phyloP scores from a whole-genome alignment of 1,140 invertebrate species.

The Zaprionus lachaisei region DNA sequence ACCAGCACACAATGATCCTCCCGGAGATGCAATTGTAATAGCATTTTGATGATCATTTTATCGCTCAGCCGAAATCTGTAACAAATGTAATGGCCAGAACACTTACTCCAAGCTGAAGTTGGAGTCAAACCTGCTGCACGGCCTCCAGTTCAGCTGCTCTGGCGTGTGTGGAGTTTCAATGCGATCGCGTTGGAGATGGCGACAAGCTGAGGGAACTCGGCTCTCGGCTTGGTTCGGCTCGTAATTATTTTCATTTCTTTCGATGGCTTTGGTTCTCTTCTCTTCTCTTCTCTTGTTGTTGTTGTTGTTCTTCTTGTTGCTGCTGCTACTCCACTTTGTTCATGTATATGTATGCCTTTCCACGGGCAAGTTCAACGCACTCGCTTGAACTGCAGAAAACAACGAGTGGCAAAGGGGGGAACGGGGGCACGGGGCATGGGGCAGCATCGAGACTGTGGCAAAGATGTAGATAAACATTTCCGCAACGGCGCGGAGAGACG shows the following conservation, averaged over 20 bases:
- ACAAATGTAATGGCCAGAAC: slow-evolving; percentile 56
- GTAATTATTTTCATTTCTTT: slow-evolving; percentile 75
- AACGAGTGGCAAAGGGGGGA: slow-evolving; percentile 13
- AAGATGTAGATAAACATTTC: slow-evolving; percentile 72
- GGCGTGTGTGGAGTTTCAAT: slow-evolving; percentile 45
- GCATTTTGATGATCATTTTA: slow-evolving; percentile 72
- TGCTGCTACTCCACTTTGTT: slow-evolving; percentile 73
- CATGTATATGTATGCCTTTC: slow-evolving; percentile 46
- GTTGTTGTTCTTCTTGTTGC: slow-evolving; percentile 10
- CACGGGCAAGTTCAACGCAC: slow-evolving; percentile 73
- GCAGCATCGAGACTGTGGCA: slow-evolving; percentile 32
- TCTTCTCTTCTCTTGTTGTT: not conserved
- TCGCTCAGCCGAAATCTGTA: slow-evolving; percentile 76
- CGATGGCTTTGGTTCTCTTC: slow-evolving; percentile 18
- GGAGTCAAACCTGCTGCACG: slow-evolving; percentile 59
- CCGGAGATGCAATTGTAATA: slow-evolving; percentile 57
- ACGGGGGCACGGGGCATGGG: not conserved
- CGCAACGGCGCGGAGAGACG: slow-evolving; percentile 54
- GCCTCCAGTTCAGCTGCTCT: slow-evolving; percentile 18
- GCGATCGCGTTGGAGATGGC: slow-evolving; percentile 15
- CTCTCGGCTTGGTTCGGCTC: slow-evolving; percentile 17
- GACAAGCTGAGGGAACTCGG: slow-evolving; percentile 10
- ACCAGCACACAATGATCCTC: slow-evolving; percentile 11
- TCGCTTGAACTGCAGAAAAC: slow-evolving; percentile 76
- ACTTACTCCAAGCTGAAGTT: not conserved